Evolutionary conservation across 1,140 invertebrate species (phyloP), one percentile per base, ranked within the genome.

Genomic region (Colletes latitarsis): DNA sequence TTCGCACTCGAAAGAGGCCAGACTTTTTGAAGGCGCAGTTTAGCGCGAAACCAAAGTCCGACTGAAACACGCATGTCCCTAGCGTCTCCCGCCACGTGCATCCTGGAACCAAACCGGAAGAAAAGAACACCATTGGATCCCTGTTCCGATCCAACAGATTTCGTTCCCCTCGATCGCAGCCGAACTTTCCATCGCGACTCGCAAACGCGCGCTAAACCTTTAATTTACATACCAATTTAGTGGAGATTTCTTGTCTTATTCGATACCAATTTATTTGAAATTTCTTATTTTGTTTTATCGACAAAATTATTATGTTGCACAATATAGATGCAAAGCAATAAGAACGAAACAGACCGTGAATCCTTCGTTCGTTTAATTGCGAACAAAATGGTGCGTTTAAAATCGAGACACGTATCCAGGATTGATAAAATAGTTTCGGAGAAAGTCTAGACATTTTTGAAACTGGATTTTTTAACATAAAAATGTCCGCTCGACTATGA

Each of bases 21-120:
- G 96, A 97, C 93, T 98, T 97, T 95, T 97, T 97, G 95, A 98
- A 97, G 90, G 96, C 97, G 93, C 97, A 98, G 94, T 97, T 97
- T 92, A 98, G 94, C 88, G 95, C 96, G 94, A 97, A 97, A 89
- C 96, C 97, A 91, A 97, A 97, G 93, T 97, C 97, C 87, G 97
- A 97, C 92, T 97, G 96, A 92, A 97, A 95, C 81, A 97, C 97
- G 93, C 97, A 98, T 86, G 96, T 96, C 88, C 95, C 94, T 90
- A 91, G 80, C 76, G 91, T 88, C 88, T 92, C 90, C 84, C 91
- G 92, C 92, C 92, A 93, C 80, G 92, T 93, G 86, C 90, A 93
- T 81, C 92, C 93, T 93, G 93, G 88, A 93, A 93, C 88, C 90
- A 92, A 90, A 92, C 83, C 84, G 88, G 85, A 91, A 90, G 70